These are phyloP conservation scores for Galerucella pusilla DNA, from an alignment of 2,888 invertebrate genomes.

Conservation along the genomic window DNA sequence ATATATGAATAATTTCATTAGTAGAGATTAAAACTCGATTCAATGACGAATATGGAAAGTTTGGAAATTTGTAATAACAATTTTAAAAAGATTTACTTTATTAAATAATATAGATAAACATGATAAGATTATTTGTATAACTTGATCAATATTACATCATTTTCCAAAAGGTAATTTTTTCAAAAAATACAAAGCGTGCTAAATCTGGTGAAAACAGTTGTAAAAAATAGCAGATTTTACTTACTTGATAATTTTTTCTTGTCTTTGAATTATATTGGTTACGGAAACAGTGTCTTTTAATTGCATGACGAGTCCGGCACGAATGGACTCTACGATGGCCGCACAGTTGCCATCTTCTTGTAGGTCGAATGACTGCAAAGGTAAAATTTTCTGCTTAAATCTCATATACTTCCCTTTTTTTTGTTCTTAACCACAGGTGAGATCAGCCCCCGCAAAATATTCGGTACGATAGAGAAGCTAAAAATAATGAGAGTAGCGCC, in stretches of 20 bases:
- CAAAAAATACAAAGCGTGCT: no score
- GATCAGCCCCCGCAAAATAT: no score
- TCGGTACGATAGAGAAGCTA: no score
- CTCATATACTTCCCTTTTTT: not conserved
- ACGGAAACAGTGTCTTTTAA: slow-evolving; percentile 84
- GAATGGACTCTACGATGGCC: slow-evolving; percentile 82
- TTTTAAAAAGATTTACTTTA: not conserved
- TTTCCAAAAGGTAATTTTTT: no score
- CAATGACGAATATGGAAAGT: not conserved
- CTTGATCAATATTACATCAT: no score
- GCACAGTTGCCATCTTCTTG: slow-evolving; percentile 82
- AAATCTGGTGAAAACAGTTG: not conserved
- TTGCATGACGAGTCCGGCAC: slow-evolving; percentile 88
- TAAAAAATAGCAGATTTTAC: slow-evolving; percentile 46
- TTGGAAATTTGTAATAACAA: not conserved
- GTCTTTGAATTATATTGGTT: slow-evolving; percentile 76
- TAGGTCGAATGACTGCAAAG: slow-evolving; percentile 69
- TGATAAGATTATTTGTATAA: not conserved
- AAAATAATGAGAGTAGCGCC: no score
- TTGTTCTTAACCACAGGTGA: no score
- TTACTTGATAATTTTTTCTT: slow-evolving; percentile 81
- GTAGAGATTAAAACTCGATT: not conserved
- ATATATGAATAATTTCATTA: not conserved
- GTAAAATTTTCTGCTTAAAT: slow-evolving; percentile 5
- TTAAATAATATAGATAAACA: not conserved